Evolutionary conservation across 2,113 vertebrate species (phyloP), one percentile per base, ranked within the genome.

Genomic region (Nycticryphes semicollaris): DNA sequence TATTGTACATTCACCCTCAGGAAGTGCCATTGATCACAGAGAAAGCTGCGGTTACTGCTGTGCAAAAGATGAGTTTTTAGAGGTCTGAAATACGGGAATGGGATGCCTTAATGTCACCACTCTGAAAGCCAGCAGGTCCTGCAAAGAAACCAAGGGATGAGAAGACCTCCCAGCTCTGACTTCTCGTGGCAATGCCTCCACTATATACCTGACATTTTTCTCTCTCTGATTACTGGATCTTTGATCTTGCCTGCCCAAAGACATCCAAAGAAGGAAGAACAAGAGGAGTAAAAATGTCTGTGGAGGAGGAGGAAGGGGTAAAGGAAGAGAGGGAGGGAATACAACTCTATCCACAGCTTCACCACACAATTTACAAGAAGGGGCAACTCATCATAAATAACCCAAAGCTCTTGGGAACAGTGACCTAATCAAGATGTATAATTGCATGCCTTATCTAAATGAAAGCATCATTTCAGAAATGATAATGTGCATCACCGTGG

Each of bases 371-470:
- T 96, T 97, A 97, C 84, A 88, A 89, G 85, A 94, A 89, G 94
- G 97, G 94, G 95, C 87, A 94, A 85, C 95, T 93, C 94, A 82
- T 95, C 91, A 93, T 96, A 97, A 97, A 97, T 94, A 96, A 97
- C 59, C n/a, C 64, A 75, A 96, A 95, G 94, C 97, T 97, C 97
- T 75, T 53, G 97, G 96, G 98, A 98, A 94, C 91, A 93, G 96
- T 98, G 98, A 98, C 98, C 98, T 98, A 98, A 98, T 98, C 98
- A 98, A 98, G 97, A 98, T 97, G 97, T 98, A 97, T 98, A 98
- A 98, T 98, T 98, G 98, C 97, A 84, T 79, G 94, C 94, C 97
- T 98, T 98, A 98, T 98, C 98, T 98, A 98, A 98, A 98, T 98
- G 98, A 98, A 98, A 97, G 97, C 95, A 98, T 97, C 97, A 95